Base-by-base conservation (phyloP, 2,888 invertebrate species). In the Drosophila monieri region DNA sequence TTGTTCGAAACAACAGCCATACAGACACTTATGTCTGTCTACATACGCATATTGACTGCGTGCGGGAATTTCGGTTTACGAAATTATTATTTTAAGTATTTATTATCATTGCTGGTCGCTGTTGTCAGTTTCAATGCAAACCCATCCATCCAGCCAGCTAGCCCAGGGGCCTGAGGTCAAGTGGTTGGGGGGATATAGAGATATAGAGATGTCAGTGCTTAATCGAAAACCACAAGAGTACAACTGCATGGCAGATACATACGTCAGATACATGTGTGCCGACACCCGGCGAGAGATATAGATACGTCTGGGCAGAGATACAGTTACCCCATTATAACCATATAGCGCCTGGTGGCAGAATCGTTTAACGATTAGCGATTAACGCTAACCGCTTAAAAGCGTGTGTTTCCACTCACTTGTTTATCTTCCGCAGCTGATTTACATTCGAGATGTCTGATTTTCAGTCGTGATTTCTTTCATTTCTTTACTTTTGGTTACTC, bases 391-490 rank as follows among this genome's bases (percentile, higher is more conserved):
- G 47, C 46, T 68, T 39, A 30, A 25, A 78, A 75, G 77, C 79
- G 76, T 78, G 77, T 79, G 77, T 73, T 80, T 71, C 66, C 80
- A 72, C 73, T 67, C 69, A 68, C 78, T 88, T 81, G 86, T 81
- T 88, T 78, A 81, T 81, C 88, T 72, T 87, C 52, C 21, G 58
- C 41, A 41, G 68, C 68, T 73, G 58, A 69, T 69, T 70, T 70
- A 70, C 73, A 73, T 70, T 64, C 47, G 55, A 55, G 62, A 41
- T 68, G 64, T 66, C 64, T 64, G 64, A 66, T 64, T 60, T 6
- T 12, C 18, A 21, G 41, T 14, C 48, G 32, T 25, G 21, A 14
- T 64, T 18, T 41, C 10, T 10, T 18, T 15, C 9, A 0, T 41
- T 18, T 18, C 0, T 18, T 41, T 41, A 9, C 10, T 18, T 8